Percentiles rank a stretch among this genome's conserved stretches.
Conservation (phyloP, 2,888 invertebrate species). For the Oligia latruncula region DNA sequence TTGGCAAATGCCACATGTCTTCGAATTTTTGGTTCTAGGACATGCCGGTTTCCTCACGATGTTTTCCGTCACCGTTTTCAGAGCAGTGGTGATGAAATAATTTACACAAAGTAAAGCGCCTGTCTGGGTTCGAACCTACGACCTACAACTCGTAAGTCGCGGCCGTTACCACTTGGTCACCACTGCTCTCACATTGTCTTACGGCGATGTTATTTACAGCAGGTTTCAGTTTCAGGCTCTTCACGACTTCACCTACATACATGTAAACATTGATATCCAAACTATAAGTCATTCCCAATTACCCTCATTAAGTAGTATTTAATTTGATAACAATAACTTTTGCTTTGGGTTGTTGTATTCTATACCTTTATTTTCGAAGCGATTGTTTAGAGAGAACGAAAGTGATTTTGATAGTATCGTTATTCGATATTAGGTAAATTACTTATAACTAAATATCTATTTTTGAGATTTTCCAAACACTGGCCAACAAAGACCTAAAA, state of each 20-base stretch:
- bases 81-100: no score
- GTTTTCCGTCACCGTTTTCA: no score
- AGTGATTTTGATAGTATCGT: neutral
- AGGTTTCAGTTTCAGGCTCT: neutral
- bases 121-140: no score
- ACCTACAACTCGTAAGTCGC: no score
- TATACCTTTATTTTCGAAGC: neutral
- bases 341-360: neutral
- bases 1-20: no score
- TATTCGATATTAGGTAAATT: neutral
- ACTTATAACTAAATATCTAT: neutral
- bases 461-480: neutral
- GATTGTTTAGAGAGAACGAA: neutral
- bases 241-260: neutral
- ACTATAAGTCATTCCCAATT: neutral
- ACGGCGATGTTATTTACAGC: neutral
- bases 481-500: neutral
- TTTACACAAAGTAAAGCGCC: no score
- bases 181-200: no score
- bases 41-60: no score
- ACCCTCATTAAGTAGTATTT: neutral
- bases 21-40: no score
- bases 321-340: slow-evolving; percentile 24
- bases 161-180: no score
- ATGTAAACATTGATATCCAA: slow-evolving; percentile 6